phyloP scores from a whole-genome alignment of 2,113 vertebrate species.

The Neoarius graeffei region DNA sequence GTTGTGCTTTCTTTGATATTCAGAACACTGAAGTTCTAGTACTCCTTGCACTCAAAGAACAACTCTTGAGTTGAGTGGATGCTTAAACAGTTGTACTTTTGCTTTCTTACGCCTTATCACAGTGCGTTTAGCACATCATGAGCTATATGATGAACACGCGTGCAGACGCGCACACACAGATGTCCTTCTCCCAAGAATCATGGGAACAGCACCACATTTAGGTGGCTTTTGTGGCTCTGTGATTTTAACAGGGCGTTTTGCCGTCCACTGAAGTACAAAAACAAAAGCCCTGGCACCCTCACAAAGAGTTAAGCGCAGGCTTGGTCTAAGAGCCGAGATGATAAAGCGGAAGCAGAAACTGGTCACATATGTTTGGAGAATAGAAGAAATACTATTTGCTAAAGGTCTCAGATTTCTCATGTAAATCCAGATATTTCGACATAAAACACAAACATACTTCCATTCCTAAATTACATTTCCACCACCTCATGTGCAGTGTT shows the following conservation, averaged over 20 bases:
- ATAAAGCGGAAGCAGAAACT: not conserved
- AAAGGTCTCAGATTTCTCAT: not conserved
- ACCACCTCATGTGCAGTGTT: slow-evolving; percentile 7
- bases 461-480: slow-evolving; percentile 15
- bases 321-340: not conserved
- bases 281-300: slow-evolving; percentile 40
- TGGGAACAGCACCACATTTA: slow-evolving; percentile 50
- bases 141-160: slow-evolving; percentile 38
- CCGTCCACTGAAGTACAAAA: slow-evolving; percentile 36
- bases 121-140: not conserved
- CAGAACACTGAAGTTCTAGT: not conserved
- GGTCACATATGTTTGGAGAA: not conserved
- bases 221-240: slow-evolving; percentile 44
- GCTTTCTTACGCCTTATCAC: not conserved
- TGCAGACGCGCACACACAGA: slow-evolving; percentile 60
- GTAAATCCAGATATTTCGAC: not conserved
- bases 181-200: slow-evolving; percentile 58
- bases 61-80: not conserved
- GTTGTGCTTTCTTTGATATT: not conserved
- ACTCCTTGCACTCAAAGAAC: not conserved
- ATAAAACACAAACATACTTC: not conserved
- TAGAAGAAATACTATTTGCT: not conserved
- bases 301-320: slow-evolving; percentile 42
- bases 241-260: slow-evolving; percentile 21
- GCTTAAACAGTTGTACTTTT: not conserved